phyloP scores from a whole-genome alignment of 1,140 invertebrate genomes.

The Panagrolaimus sp. region DNA sequence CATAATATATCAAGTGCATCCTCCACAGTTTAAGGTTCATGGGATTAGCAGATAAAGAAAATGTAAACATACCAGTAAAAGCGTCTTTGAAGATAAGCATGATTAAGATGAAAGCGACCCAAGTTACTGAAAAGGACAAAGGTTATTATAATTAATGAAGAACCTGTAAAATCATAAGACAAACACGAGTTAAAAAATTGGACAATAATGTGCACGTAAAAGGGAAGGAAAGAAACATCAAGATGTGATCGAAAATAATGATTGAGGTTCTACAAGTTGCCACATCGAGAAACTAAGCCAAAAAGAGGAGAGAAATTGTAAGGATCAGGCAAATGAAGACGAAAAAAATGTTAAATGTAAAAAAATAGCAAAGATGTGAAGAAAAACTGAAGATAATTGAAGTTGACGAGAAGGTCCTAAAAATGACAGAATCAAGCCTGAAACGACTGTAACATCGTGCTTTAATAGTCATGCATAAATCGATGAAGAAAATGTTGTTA shows the following conservation, averaged over 20 bases:
- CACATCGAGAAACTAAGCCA: too few species aligned
- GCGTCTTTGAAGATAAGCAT: conserved; percentile 92
- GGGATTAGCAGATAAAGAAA: conserved; percentile 25
- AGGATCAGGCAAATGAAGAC: too few species aligned
- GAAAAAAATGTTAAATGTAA: too few species aligned
- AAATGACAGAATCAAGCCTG: too few species aligned
- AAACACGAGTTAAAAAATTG: neutral
- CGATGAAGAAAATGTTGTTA: too few species aligned
- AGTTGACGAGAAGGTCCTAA: too few species aligned
- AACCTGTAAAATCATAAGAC: neutral
- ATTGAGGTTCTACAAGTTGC: too few species aligned
- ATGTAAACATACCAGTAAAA: conserved; percentile 71
- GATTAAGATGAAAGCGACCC: conserved; percentile 4
- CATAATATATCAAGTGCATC: conserved; percentile 1
- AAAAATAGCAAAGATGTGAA: too few species aligned
- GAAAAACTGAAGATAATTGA: too few species aligned
- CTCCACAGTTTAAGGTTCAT: conserved; percentile 45
- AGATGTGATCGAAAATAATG: neutral
- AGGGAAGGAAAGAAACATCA: neutral
- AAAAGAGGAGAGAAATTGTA: too few species aligned
- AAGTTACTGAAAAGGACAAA: conserved; percentile 8
- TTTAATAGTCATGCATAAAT: too few species aligned
- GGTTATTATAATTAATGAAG: neutral
- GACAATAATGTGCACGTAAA: neutral
- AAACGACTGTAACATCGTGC: too few species aligned